A percentile compares a stretch with the other conserved stretches of the same genome.
These are phyloP conservation scores for Corydoras sp. DNA, from an alignment of 2,113 vertebrate genomes.

Conservation along the genomic window DNA sequence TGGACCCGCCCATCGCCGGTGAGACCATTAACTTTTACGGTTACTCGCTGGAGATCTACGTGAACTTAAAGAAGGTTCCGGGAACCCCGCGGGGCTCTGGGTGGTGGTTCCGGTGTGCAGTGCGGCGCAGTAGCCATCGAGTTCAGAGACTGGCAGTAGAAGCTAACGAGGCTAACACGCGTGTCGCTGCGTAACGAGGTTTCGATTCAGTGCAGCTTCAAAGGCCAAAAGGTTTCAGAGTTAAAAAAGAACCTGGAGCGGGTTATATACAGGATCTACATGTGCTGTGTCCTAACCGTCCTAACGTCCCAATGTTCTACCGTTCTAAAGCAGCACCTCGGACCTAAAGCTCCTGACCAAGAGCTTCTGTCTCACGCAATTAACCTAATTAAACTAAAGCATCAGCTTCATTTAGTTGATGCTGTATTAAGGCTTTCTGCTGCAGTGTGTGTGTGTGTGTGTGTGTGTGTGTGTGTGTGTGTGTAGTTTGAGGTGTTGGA, in stretches of 20 bases:
- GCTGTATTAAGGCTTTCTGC: too few relatives aligned
- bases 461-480: too few relatives aligned
- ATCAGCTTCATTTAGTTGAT: too few relatives aligned
- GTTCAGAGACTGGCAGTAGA: not conserved
- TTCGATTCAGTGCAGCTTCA: not conserved
- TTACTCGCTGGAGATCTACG: slow-evolving; percentile 26
- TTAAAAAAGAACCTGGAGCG: not conserved
- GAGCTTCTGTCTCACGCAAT: too few relatives aligned
- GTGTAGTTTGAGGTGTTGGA: too few relatives aligned
- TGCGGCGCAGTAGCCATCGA: not conserved
- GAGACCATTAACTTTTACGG: slow-evolving; percentile 71
- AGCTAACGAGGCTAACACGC: not conserved
- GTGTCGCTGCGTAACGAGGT: not conserved
- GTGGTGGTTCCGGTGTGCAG: too few relatives aligned
- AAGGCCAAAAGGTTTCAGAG: not conserved
- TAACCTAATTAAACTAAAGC: too few relatives aligned
- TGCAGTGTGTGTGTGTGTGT: too few relatives aligned
- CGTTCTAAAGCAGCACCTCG: not conserved
- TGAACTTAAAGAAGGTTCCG: too few relatives aligned
- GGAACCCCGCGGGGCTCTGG: too few relatives aligned
- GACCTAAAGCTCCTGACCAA: too few relatives aligned
- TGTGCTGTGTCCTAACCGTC: not conserved
- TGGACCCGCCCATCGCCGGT: too few relatives aligned
- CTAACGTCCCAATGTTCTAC: not conserved
- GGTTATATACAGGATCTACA: slow-evolving; percentile 22